phyloP scores from a whole-genome alignment of 2,113 vertebrate genomes.

The Eptesicus fuscus region DNA sequence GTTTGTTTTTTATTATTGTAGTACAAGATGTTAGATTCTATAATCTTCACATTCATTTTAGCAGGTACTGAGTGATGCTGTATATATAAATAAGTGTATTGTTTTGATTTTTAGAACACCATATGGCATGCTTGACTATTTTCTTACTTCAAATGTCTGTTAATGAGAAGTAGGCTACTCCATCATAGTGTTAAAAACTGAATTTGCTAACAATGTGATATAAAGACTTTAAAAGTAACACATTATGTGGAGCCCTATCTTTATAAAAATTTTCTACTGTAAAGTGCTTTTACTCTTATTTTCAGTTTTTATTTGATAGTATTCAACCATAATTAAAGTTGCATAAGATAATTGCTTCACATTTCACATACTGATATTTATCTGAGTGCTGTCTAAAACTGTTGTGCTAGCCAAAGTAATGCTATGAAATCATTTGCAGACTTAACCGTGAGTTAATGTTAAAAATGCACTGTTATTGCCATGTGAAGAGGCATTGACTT shows the following conservation, averaged over 20 bases:
- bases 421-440: slow-evolving; percentile 85
- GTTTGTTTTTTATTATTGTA: slow-evolving; percentile 86
- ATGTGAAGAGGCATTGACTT: slow-evolving; percentile 89
- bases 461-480: slow-evolving; percentile 94
- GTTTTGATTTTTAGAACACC: slow-evolving; percentile 93
- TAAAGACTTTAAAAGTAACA: slow-evolving; percentile 84
- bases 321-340: slow-evolving; percentile 87
- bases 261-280: slow-evolving; percentile 84
- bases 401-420: slow-evolving; percentile 93
- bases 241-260: slow-evolving; percentile 85
- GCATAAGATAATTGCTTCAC: slow-evolving; percentile 91
- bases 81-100: slow-evolving; percentile 88
- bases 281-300: slow-evolving; percentile 82
- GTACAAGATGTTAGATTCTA: slow-evolving; percentile 89
- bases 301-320: slow-evolving; percentile 84
- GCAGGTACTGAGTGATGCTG: slow-evolving; percentile 99
- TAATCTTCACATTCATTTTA: slow-evolving; percentile 96
- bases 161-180: slow-evolving; percentile 94
- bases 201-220: slow-evolving; percentile 86
- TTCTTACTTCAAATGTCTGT: slow-evolving; percentile 90
- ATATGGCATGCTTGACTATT: slow-evolving; percentile 94
- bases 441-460: slow-evolving; percentile 86
- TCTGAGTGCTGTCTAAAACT: slow-evolving; percentile 92
- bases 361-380: slow-evolving; percentile 95
- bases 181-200: slow-evolving; percentile 90